Evolutionary conservation across 2,113 vertebrate species (phyloP), one percentile per base, ranked within the genome.

Genomic region (Amphiprion ocellaris): DNA sequence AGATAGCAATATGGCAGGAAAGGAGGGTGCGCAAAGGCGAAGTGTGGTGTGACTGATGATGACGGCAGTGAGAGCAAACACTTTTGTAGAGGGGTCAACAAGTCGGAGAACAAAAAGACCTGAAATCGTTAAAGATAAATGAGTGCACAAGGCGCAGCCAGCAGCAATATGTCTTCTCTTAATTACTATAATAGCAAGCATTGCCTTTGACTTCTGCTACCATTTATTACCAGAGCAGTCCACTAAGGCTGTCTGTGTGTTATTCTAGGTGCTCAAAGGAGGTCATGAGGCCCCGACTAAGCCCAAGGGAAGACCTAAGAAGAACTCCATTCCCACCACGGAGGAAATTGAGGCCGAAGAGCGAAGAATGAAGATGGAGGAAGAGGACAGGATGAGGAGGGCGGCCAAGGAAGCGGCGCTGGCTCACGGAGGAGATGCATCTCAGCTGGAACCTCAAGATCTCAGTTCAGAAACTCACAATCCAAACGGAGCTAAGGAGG

Each of bases 261-360:
- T 74, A 30, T 70, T 65, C 0, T 86, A 99, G 98, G 98, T 99
- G 81, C 94, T 99, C 62, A 99, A 99, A 94, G 98, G 98, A 80
- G 98, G 98, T 54, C 97, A 99, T 21, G 98, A 99, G 90, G 98
- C 98, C 39, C 98, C 98, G 16, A 99, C 98, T 0, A 99, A 99
- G 86, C 98, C 98, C 89, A 99, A 99, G 93, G 98, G 98, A 15
- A 94, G 98, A 52, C 98, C 98, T 23, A 99, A 99, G 94, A 99
- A 99, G 91, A 99, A 99, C 92, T 99, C 98, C 66, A 99, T 99
- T 84, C 98, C 98, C 86, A 97, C 96, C 5, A 99, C 97, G 0
- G 98, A 99, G 90, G 97, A 99, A 81, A 98, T 99, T 0, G 98
- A 99, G 92, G 98, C 98, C 0, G 97, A 99, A 79, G 98, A 99